Base-by-base conservation (phyloP, 2,113 vertebrate species). In the Sclerurus mexicanus region DNA sequence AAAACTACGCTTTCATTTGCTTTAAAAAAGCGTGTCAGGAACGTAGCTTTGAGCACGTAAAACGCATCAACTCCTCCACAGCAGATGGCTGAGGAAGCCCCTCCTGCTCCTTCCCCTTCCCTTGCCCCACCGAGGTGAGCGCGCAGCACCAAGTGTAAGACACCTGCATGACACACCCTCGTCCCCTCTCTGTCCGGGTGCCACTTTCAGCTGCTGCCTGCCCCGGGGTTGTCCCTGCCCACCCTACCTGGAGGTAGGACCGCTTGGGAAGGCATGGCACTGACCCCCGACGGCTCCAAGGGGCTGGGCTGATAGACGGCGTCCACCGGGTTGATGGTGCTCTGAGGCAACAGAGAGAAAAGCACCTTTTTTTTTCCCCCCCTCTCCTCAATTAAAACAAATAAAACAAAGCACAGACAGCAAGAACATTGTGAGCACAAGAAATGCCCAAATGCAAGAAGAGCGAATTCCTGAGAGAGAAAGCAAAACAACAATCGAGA, bases 261-360 rank as follows among this genome's bases (percentile, higher is more conserved):
- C 33, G 98, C 99, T 95, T 99, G 99, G 84, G 99, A 99, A 98
- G 99, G 99, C 99, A 99, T 99, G 12, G 98, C 96, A 98, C 96
- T 98, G 97, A 98, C 98, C 97, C 98, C 98, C 37, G 98, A 91
- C 9, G 98, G 97, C 84, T 99, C 99, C 98, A 99, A 97, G 91
- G 98, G 98, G 88, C 96, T 98, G 92, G 99, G 99, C 93, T 99
- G 99, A 93, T 98, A 99, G 56, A 99, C 98, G 82, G 99, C 99
- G 98, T 99, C 99, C 97, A 99, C 99, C 7, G 99, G 99, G 98
- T 99, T 99, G 92, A 99, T 99, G 96, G 99, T 99, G 98, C 99
- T 99, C 99, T 99, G 96, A 84, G 96, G 91, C 52, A 97, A 91
- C 85, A 90, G 85, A 93, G 90, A 87, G 39, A 47, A 59, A 69